A percentile compares a stretch with the other conserved stretches of the same genome.
These are phyloP conservation scores for Podiceps cristatus DNA, from an alignment of 2,113 vertebrate genomes.

Conservation along the genomic window DNA sequence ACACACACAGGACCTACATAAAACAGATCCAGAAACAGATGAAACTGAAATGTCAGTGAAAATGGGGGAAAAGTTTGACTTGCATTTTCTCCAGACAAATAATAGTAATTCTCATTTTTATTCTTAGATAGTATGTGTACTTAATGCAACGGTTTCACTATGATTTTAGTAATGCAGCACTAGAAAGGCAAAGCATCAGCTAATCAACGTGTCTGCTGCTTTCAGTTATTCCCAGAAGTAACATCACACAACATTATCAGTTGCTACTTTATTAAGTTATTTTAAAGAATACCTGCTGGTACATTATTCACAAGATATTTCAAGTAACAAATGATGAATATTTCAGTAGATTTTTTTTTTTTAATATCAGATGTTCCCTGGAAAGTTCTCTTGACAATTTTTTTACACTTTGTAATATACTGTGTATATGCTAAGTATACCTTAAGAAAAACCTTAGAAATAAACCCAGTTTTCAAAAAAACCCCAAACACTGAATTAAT, in stretches of 20 bases:
- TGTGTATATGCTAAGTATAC: background rate
- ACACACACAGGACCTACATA: background rate
- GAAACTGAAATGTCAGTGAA: background rate
- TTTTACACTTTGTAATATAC: background rate
- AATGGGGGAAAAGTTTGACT: background rate
- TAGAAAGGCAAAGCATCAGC: background rate
- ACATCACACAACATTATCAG: background rate
- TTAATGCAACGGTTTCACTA: background rate
- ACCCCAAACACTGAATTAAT: background rate
- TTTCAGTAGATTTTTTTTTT: background rate
- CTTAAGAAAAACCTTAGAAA: background rate
- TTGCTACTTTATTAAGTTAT: background rate
- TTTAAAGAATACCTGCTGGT: background rate
- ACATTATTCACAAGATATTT: background rate
- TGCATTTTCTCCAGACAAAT: background rate
- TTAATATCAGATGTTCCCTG: background rate
- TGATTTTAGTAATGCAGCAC: background rate
- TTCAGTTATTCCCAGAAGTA: background rate
- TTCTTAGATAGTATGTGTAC: background rate
- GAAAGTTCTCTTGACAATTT: background rate
- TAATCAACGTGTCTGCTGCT: background rate
- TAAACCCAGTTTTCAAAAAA: background rate
- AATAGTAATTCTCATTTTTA: background rate
- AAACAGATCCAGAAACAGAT: background rate
- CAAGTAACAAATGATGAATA: background rate